Percentiles rank a stretch among this genome's conserved stretches.
These are phyloP conservation scores for Trogon melanurus DNA, from an alignment of 2,113 vertebrate species.

Conservation along the genomic window DNA sequence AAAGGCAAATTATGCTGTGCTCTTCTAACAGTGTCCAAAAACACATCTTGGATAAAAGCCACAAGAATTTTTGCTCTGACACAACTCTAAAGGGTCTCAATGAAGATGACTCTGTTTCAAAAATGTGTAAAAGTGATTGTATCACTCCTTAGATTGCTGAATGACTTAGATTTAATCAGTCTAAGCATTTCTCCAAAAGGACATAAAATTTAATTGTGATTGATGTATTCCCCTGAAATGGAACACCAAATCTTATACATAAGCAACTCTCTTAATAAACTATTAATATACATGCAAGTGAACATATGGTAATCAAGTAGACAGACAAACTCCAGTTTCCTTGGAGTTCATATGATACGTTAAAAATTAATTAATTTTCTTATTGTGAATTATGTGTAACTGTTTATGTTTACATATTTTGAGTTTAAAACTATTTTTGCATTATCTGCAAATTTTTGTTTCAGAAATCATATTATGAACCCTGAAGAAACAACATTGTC, in stretches of 20 bases:
- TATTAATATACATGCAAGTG: background rate
- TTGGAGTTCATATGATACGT: background rate
- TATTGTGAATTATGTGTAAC: background rate
- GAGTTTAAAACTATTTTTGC: background rate
- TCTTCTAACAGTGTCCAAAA: background rate
- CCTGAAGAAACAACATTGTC: rapidly evolving
- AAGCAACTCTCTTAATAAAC: background rate
- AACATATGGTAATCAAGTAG: background rate
- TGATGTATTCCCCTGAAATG: background rate
- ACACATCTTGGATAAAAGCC: background rate
- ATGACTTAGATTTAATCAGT: background rate
- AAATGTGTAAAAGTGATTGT: background rate
- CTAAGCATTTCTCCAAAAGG: background rate
- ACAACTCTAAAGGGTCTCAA: background rate
- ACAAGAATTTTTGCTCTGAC: background rate
- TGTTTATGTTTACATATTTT: background rate
- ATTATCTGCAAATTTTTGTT: background rate
- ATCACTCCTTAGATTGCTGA: background rate
- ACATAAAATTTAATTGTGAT: background rate
- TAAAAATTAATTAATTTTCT: background rate
- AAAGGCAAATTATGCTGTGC: background rate
- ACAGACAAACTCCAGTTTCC: background rate
- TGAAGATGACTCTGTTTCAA: background rate
- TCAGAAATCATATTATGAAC: background rate
- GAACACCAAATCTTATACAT: background rate